phyloP scores from a whole-genome alignment of 2,888 invertebrate genomes.

The Caenorhabditis drosophilae region DNA sequence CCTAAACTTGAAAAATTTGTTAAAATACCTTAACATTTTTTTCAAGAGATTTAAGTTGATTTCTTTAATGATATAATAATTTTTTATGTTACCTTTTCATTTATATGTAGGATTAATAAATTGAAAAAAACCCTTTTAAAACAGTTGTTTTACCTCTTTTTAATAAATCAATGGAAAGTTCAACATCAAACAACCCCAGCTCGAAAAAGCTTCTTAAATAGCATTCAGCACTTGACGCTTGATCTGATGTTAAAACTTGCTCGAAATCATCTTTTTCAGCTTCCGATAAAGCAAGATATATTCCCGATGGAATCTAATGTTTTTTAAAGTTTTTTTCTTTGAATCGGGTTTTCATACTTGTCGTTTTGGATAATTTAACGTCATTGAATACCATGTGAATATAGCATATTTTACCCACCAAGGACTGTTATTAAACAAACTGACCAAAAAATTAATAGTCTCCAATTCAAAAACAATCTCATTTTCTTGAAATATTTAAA shows the following conservation, averaged over 20 bases:
- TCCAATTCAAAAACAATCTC: conserved; percentile 4
- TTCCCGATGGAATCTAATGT: conserved; percentile 19
- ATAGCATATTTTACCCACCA: conserved; percentile 36
- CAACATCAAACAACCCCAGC: conserved; percentile 25
- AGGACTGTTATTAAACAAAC: conserved; percentile 9
- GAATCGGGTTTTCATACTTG: conserved; percentile 7
- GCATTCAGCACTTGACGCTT: conserved; percentile 10
- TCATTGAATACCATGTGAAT: conserved; percentile 3
- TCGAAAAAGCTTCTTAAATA: conserved; percentile 28
- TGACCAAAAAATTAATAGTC: not conserved
- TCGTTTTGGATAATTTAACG: conserved; percentile 7
- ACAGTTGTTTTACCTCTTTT: not conserved
- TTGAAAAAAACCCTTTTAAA: too few species aligned
- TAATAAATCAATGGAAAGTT: conserved; percentile 14
- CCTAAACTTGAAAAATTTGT: not conserved
- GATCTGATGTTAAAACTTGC: conserved; percentile 9
- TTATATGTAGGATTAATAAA: too few species aligned
- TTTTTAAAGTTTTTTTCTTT: too few species aligned
- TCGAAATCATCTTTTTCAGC: conserved; percentile 13
- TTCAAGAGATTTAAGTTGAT: too few species aligned
- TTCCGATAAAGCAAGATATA: conserved; percentile 15
- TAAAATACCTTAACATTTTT: too few species aligned
- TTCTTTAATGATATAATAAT: too few species aligned
- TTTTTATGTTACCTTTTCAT: too few species aligned
- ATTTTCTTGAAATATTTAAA: not conserved